Evolutionary conservation across 2,797 vertebrate genomes (phyloP).

Genomic region (Sebastes baramenuke): DNA sequence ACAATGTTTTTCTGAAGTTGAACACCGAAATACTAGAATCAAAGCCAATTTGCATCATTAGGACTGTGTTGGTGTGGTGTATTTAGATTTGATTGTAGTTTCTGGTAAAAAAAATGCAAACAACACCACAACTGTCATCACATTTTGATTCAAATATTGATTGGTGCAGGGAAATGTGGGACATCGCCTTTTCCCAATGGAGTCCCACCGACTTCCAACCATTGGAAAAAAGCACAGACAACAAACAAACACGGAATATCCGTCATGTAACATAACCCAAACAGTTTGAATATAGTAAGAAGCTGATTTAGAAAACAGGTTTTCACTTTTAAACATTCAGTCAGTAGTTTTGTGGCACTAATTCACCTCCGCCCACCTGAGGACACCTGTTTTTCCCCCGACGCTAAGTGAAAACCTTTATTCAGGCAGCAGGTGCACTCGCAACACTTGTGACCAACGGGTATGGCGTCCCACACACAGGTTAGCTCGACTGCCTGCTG

Average conservation of each 20-base stretch:
- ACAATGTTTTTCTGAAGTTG: not conserved
- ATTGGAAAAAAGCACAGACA: not conserved
- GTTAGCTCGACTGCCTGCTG: constrained; percentile 54
- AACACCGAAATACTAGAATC: not conserved
- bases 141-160: not conserved
- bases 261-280: not conserved
- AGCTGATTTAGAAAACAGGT: not conserved
- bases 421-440: constrained; percentile 69
- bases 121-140: not conserved
- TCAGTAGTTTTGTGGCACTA: not conserved
- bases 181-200: not conserved
- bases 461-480: constrained; percentile 51
- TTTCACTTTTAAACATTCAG: not conserved
- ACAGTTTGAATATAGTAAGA: not conserved
- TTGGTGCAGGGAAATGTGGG: no score
- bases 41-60: not conserved
- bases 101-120: not conserved
- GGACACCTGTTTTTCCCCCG: constrained; percentile 30
- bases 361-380: not conserved
- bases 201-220: not conserved
- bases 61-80: not conserved
- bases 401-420: constrained; percentile 23
- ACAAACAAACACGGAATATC: not conserved
- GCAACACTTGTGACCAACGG: constrained; percentile 56
- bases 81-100: not conserved